A percentile compares a stretch with the other conserved stretches of the same genome.
phyloP scores from a whole-genome alignment of 2,113 vertebrate genomes.

The Hippocampus guttulatus region DNA sequence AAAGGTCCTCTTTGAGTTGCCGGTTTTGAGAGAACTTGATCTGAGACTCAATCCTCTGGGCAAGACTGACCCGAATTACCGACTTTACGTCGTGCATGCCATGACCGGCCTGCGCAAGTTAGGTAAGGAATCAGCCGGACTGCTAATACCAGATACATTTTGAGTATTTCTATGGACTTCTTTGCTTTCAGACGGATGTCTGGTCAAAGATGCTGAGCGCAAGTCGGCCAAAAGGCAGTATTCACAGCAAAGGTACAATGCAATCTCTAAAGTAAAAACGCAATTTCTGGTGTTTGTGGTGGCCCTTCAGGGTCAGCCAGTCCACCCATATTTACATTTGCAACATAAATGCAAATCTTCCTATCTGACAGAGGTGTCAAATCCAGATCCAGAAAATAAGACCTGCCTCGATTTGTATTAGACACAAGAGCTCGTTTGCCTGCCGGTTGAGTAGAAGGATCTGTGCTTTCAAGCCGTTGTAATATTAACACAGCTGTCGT shows the following conservation, averaged over 20 bases:
- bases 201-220: constrained; percentile 73
- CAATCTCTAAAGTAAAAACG: background rate
- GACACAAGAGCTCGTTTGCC: no score
- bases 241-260: constrained; percentile 29
- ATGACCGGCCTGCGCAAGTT: constrained; percentile 73
- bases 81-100: constrained; percentile 69
- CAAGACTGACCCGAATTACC: constrained; percentile 69
- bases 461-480: no score
- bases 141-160: background rate
- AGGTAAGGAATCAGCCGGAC: constrained; percentile 43
- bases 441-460: no score
- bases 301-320: no score
- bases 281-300: background rate
- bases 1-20: constrained; percentile 65
- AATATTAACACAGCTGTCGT: no score
- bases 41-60: constrained; percentile 77
- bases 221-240: constrained; percentile 72
- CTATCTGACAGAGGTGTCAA: no score
- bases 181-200: constrained; percentile 63
- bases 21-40: constrained; percentile 71
- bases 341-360: no score
- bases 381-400: no score
- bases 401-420: no score
- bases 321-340: background rate
- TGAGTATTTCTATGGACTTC: background rate